These are phyloP conservation scores for Gallirallus australis DNA, from an alignment of 2,797 vertebrate genomes.

Conservation along the genomic window DNA sequence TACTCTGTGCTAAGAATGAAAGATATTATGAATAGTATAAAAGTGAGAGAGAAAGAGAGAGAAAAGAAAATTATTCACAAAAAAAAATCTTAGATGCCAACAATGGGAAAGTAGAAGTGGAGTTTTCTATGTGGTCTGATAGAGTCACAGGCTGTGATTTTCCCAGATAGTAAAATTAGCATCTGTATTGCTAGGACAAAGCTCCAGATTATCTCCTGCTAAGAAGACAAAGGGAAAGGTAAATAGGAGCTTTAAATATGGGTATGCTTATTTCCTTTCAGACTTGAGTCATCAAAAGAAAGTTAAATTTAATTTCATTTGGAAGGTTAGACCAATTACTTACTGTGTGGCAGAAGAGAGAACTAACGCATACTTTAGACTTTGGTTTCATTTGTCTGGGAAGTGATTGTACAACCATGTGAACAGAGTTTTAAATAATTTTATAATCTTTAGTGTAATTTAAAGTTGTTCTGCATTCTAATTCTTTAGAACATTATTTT, in stretches of 20 bases:
- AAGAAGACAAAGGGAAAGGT: constrained; percentile 30
- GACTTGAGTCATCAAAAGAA: constrained; percentile 32
- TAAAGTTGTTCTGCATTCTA: neutral
- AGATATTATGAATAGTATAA: neutral
- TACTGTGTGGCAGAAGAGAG: neutral
- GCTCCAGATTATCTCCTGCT: constrained; percentile 6
- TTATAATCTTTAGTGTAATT: constrained; percentile 6
- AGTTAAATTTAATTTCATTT: constrained; percentile 50
- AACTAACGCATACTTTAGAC: neutral
- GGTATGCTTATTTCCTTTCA: constrained; percentile 25
- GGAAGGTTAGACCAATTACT: constrained; percentile 15
- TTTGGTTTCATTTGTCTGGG: neutral
- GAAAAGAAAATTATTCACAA: neutral
- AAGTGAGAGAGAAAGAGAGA: neutral
- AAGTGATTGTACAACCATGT: neutral
- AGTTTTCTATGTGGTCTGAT: neutral
- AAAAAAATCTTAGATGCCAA: neutral
- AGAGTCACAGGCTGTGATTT: constrained; percentile 11
- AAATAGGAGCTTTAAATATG: constrained; percentile 26
- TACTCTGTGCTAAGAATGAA: neutral
- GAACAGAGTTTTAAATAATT: neutral
- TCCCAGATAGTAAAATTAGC: constrained; percentile 29
- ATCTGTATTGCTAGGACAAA: constrained; percentile 39
- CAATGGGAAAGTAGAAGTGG: neutral
- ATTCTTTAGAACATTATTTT: neutral